Evolutionary conservation across 2,888 invertebrate species (phyloP).

Genomic region (Caenorhabditis japonica): DNA sequence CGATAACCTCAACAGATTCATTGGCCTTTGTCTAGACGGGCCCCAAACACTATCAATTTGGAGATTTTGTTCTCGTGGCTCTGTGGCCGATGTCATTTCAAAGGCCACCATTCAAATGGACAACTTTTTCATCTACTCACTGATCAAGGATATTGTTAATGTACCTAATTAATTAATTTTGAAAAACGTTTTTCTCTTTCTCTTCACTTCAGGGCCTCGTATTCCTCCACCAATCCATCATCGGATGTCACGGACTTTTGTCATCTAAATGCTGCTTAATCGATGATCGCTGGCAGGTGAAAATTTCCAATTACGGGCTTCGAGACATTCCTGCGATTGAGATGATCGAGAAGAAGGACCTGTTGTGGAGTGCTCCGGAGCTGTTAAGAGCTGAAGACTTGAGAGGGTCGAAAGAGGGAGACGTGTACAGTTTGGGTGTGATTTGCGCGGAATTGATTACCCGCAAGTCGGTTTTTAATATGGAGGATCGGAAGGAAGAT

Average conservation of each 20-base stretch:
- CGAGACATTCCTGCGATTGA: conserved; percentile 21
- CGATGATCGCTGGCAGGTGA: conserved; percentile 66
- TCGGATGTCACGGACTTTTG: conserved; percentile 38
- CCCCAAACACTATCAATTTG: conserved; percentile 67
- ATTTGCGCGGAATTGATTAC: conserved; percentile 55
- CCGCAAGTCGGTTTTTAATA: conserved; percentile 40
- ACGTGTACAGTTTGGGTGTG: conserved; percentile 56
- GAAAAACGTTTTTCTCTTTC: neutral
- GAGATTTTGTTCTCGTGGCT: conserved; percentile 69
- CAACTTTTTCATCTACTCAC: conserved; percentile 72
- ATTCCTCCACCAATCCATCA: conserved; percentile 24
- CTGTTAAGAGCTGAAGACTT: conserved; percentile 52
- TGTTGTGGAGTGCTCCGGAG: conserved; percentile 67
- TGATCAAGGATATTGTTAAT: conserved; percentile 70
- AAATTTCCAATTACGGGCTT: conserved; percentile 52
- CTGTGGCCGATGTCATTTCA: conserved; percentile 53
- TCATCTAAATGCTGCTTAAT: conserved; percentile 55
- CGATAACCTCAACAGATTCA: conserved; percentile 73
- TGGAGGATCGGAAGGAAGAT: conserved; percentile 51
- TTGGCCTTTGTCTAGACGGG: conserved; percentile 70
- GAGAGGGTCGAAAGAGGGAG: conserved; percentile 35
- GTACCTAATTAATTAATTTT: conserved; percentile 21
- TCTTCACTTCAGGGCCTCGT: conserved; percentile 22
- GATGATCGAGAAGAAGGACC: conserved; percentile 48
- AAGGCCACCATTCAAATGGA: conserved; percentile 65